phyloP scores from a whole-genome alignment of 2,888 invertebrate species.

The Agrilus cyanescens region DNA sequence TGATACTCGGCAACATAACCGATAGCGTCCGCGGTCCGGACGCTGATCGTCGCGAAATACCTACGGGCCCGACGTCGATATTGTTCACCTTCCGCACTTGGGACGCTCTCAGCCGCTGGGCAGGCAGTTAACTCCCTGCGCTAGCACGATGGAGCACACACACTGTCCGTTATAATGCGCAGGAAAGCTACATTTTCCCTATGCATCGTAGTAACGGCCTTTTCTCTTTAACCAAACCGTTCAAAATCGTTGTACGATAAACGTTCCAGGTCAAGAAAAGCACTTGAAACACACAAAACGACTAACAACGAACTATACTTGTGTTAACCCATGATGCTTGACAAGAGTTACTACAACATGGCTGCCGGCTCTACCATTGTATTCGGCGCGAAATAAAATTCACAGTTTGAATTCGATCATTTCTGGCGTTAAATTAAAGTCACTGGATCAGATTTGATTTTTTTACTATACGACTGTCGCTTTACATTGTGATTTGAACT shows the following conservation, averaged over 20 bases:
- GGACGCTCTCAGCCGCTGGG: conserved; percentile 33
- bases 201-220: conserved; percentile 16
- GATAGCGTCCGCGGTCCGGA: conserved; percentile 29
- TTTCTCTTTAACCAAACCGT: conserved; percentile 2
- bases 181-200: conserved; percentile 23
- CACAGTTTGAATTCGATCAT: no score
- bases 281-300: conserved; percentile 17
- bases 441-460: no score
- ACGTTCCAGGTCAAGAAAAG: conserved; percentile 14
- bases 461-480: no score
- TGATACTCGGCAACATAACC: conserved; percentile 31
- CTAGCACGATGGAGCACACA: conserved; percentile 38
- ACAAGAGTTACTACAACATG: conserved; percentile 37
- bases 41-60: conserved; percentile 21
- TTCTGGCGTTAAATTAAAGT: no score
- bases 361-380: conserved; percentile 37
- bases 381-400: conserved; percentile 29
- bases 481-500: no score
- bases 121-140: conserved; percentile 38
- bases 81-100: conserved; percentile 36
- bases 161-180: conserved; percentile 37
- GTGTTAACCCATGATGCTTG: conserved; percentile 38
- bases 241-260: conserved; percentile 12
- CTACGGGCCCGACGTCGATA: conserved; percentile 29
- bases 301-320: conserved; percentile 24